A percentile compares a stretch with the other conserved stretches of the same genome.
Evolutionary conservation across 2,888 invertebrate genomes (phyloP).

Genomic region (Dichetophora obliterata): DNA sequence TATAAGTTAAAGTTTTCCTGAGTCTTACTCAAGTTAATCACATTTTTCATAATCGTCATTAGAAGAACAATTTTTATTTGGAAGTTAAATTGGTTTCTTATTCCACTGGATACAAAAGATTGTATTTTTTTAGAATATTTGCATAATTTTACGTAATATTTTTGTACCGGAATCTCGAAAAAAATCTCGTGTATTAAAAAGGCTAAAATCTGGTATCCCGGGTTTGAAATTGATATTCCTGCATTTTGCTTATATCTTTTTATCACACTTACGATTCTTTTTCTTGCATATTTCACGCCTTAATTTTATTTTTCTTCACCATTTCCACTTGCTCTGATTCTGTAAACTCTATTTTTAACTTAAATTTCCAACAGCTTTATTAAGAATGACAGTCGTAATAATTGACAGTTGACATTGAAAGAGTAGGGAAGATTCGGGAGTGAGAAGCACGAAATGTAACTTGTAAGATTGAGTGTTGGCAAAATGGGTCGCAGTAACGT

Average conservation of each 20-base stretch:
- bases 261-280: background rate
- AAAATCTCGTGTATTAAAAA: too few species aligned
- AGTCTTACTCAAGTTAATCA: too few species aligned
- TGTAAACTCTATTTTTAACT: slow-evolving; percentile 20
- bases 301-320: background rate
- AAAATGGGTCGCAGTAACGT: background rate
- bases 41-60: too few species aligned
- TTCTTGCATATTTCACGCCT: slow-evolving; percentile 21
- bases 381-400: slow-evolving; percentile 27
- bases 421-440: background rate
- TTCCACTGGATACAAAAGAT: too few species aligned
- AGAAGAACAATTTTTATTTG: too few species aligned
- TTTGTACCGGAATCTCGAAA: too few species aligned
- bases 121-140: too few species aligned
- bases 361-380: slow-evolving; percentile 7
- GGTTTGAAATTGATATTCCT: too few species aligned
- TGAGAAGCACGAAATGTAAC: background rate
- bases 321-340: background rate
- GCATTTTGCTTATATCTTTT: background rate
- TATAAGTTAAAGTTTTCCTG: too few species aligned
- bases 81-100: too few species aligned
- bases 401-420: slow-evolving; percentile 25
- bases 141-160: too few species aligned
- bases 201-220: too few species aligned
- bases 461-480: background rate